Evolutionary conservation across 30 jellyfish, hydroid and myxozoan genomes (phyloP).

Genomic region (Catostylus mosaicus): DNA sequence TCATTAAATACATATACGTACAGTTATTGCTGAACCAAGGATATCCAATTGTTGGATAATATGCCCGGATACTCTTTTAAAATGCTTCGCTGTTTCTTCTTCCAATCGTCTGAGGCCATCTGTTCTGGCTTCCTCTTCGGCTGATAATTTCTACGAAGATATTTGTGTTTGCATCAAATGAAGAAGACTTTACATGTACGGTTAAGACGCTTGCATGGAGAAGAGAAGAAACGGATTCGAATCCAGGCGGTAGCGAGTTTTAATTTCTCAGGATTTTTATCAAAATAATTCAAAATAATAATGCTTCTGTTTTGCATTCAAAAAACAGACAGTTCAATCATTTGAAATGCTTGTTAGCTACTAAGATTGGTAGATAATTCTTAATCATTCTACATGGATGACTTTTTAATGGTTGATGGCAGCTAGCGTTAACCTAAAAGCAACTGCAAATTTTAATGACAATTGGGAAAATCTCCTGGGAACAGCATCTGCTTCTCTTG

Average conservation of each 20-base stretch:
- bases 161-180: no score
- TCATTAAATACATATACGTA: no score
- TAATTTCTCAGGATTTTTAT: no score
- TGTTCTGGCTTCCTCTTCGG: slow-evolving; percentile 46
- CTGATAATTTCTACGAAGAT: slow-evolving; percentile 36
- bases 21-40: slow-evolving; percentile 53
- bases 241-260: background rate
- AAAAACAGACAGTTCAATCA: no score
- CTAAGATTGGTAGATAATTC: no score
- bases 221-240: background rate
- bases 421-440: no score
- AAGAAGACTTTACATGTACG: background rate
- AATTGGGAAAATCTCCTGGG: background rate
- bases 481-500: background rate
- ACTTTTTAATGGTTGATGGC: no score
- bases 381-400: background rate
- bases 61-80: slow-evolving; percentile 47
- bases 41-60: slow-evolving; percentile 57
- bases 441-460: background rate
- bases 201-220: background rate
- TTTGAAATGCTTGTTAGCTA: no score
- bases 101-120: slow-evolving; percentile 46
- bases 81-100: slow-evolving; percentile 67
- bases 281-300: no score
- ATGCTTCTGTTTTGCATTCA: no score